Base-by-base conservation (phyloP, 23 tunicate species). In the Styela plicata region DNA sequence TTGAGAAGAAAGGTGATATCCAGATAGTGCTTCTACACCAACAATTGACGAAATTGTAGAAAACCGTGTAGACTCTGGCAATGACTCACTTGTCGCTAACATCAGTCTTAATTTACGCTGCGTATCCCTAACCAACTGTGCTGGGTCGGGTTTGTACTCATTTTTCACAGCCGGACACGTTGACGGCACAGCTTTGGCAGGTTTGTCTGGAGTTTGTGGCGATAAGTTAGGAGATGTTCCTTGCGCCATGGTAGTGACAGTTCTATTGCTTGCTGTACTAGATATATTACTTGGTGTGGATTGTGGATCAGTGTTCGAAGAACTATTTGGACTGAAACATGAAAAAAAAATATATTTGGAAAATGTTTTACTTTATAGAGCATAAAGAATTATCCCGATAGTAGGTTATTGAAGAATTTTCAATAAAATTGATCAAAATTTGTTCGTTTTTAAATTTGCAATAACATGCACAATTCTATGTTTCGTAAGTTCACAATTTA, bases 71-170 rank as follows among this genome's bases (percentile, higher is more conserved):
- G 86, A 53, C 32, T 90, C 88, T 63, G 95, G 88, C 23, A 64
- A 67, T 17, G 91, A 86, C 64, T 86, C 84, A 24, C 89, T 52
- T 13, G 85, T 23, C 0, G 97, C 77, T 31, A 91, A 67, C 71
- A 83, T 85, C 24, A 83, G 80, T 5, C 97, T 78, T 29, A 91
- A 80, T 69, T 91, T 91, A 20, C 89, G 79, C 83, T 91, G 84
- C 1, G 97, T 87, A 36, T 91, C 81, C 32, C 28, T 27, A 1
- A 76, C 0, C 7, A 44, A 28, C 20, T 53, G 81, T 23, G 64
- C 64, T 1, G 81, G 23, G 17, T 36, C 52, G 0, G 66, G 33
- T 53, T 44, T 76, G 65, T 76, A 36, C 24, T 73, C 36, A 26
- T 29, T 26, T 31, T 30, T 22, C 24, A 26, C 25, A 7, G 36